Evolutionary conservation across 2,113 vertebrate genomes (phyloP).

Genomic region (Scolopax mira): DNA sequence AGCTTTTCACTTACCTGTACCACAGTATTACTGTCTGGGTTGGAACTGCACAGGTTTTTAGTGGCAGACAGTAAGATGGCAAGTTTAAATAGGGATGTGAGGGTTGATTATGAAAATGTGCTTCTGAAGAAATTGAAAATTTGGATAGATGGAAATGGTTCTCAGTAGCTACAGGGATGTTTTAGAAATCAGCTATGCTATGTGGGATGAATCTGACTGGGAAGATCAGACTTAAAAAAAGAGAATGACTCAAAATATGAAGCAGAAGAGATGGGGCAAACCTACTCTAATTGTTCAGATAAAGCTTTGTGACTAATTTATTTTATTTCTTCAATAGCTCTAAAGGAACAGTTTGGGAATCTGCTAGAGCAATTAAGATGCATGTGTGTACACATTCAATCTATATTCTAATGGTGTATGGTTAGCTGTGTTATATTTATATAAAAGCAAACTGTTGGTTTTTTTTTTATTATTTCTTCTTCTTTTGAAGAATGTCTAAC

Average conservation of each 20-base stretch:
- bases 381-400: neutral
- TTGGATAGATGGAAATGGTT: neutral
- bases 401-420: neutral
- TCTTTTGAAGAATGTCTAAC: neutral
- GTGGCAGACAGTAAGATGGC: neutral
- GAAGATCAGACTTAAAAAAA: neutral
- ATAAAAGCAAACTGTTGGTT: neutral
- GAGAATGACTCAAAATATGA: neutral
- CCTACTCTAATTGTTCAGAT: neutral
- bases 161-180: neutral
- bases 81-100: neutral
- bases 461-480: neutral
- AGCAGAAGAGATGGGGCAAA: neutral
- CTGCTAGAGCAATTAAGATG: neutral
- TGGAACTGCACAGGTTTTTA: neutral
- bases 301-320: neutral
- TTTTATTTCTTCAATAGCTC: neutral
- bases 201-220: neutral
- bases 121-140: conserved; percentile 10
- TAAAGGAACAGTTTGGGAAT: neutral
- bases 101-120: neutral
- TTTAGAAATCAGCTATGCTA: conserved; percentile 4
- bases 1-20: neutral
- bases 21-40: neutral
- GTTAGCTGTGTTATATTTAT: neutral